These are phyloP conservation scores for Caenorhabditis sp. DNA, from an alignment of 2,888 invertebrate species.

Conservation along the genomic window DNA sequence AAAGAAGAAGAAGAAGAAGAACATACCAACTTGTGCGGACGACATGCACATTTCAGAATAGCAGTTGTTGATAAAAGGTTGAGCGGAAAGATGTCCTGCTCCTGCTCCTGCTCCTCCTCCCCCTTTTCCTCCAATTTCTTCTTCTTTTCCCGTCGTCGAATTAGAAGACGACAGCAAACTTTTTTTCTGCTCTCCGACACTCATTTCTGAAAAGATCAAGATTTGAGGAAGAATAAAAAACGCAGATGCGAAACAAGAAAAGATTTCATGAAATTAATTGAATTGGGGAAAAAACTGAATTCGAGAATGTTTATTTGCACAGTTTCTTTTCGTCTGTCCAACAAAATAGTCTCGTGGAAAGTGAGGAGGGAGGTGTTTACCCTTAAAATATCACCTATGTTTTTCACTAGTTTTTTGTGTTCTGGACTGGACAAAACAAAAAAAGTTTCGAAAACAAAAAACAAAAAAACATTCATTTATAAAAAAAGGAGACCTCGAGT, in stretches of 20 bases:
- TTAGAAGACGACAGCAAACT: conserved; percentile 37
- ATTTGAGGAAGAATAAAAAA: background rate
- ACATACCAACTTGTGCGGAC: conserved; percentile 44
- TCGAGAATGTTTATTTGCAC: background rate
- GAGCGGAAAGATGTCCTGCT: conserved; percentile 44
- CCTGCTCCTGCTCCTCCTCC: background rate
- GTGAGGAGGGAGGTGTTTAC: background rate
- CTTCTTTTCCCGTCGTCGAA: background rate
- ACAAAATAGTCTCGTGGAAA: background rate
- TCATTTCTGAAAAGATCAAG: conserved; percentile 16
- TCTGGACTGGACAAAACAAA: background rate
- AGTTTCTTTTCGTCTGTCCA: background rate
- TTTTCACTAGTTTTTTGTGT: background rate
- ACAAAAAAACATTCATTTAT: background rate
- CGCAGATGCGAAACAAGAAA: background rate
- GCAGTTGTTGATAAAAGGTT: conserved; percentile 50
- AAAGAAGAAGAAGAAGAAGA: background rate
- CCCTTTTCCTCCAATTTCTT: background rate
- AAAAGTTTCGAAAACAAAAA: background rate
- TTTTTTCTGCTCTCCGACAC: conserved; percentile 31
- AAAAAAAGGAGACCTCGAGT: background rate
- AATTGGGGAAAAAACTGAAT: background rate
- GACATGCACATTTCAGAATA: conserved; percentile 56
- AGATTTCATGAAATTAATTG: background rate
- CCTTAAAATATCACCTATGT: background rate